Evolutionary conservation across 2,113 vertebrate species (phyloP).

Genomic region (Pica pica): DNA sequence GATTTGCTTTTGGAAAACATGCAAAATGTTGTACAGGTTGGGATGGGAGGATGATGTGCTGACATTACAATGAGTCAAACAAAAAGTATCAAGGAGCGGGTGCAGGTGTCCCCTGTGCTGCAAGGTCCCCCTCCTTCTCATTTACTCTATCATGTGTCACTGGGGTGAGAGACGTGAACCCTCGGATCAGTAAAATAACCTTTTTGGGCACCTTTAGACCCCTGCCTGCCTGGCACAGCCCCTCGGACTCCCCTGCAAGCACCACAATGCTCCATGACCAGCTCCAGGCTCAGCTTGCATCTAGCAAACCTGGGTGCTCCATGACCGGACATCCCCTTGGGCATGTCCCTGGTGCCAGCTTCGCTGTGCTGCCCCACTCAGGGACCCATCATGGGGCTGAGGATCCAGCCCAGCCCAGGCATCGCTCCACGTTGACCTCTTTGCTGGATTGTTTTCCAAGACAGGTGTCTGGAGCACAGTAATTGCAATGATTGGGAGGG

Average conservation of each 20-base stretch:
- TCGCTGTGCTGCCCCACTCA: not conserved
- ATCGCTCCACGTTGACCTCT: fast-evolving
- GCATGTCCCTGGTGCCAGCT: not conserved
- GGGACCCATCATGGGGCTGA: not conserved
- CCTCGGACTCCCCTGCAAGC: not conserved
- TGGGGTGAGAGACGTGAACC: not conserved
- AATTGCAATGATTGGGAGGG: not conserved
- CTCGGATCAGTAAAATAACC: not conserved
- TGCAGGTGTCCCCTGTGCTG: not conserved
- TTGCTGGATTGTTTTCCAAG: not conserved
- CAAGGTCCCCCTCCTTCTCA: not conserved
- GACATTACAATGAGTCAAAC: not conserved
- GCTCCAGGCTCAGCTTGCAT: not conserved
- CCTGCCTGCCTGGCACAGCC: not conserved
- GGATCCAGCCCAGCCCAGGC: not conserved
- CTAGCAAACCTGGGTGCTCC: not conserved
- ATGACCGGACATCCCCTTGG: not conserved
- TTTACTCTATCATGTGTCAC: not conserved
- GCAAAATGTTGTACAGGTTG: not conserved
- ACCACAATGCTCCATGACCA: not conserved
- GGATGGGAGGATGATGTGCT: not conserved
- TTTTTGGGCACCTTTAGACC: not conserved
- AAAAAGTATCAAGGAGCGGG: not conserved
- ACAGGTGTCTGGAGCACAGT: not conserved
- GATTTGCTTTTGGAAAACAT: not conserved